Conservation (phyloP, 2,113 vertebrate genomes). For the Corythornis vintsioides region DNA sequence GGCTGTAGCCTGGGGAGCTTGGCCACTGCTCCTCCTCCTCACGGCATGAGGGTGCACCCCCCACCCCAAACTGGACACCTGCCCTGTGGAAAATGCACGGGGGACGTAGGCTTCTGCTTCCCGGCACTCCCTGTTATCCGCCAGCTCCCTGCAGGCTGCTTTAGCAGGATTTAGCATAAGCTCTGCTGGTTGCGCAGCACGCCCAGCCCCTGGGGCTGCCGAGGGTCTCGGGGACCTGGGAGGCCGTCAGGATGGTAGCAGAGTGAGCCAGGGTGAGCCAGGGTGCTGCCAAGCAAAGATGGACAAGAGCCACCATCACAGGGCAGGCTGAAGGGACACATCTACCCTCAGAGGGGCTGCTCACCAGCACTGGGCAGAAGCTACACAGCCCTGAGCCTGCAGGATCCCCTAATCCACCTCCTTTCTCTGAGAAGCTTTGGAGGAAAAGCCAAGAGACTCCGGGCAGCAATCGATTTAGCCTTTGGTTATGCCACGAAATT, state of each 20-base stretch:
- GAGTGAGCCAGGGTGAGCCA: neutral
- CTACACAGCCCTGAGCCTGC: neutral
- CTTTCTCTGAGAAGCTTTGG: neutral
- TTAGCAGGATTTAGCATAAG: constrained; percentile 46
- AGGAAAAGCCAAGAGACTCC: neutral
- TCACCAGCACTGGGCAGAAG: neutral
- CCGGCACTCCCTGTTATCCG: neutral
- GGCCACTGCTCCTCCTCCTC: neutral
- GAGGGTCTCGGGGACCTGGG: neutral
- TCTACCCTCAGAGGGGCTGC: neutral
- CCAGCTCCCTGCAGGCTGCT: neutral
- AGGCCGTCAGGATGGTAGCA: neutral
- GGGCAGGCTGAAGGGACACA: neutral
- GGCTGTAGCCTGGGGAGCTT: neutral
- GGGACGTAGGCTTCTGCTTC: neutral
- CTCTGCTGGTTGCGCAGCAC: constrained; percentile 2
- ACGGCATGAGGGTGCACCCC: neutral
- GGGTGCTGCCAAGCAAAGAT: neutral
- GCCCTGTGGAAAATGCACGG: neutral
- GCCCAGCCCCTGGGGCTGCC: neutral
- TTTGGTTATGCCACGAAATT: neutral
- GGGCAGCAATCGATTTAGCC: neutral
- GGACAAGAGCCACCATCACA: neutral
- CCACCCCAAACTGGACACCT: neutral
- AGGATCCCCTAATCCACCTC: neutral